Evolutionary conservation across 2,113 vertebrate genomes (phyloP), one percentile per base, ranked within the genome.

Genomic region (Mormyrus iriodes): DNA sequence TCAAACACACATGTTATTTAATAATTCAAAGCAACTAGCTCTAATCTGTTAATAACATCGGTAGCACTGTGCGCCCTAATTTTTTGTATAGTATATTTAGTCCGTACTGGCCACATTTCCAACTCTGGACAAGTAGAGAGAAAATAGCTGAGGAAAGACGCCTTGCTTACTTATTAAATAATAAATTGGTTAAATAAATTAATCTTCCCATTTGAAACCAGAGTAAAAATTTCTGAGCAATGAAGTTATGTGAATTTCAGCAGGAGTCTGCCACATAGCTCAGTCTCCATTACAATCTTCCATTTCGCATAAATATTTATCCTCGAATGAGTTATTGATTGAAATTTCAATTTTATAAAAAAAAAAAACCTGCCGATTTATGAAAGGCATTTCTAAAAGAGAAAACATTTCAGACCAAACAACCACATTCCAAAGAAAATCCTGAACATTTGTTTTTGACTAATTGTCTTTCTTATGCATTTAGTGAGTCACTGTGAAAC

Each of bases 21-120:
- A 95, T 93, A 93, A 95, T 96, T 94, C 93, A 94, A 92, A 94
- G 93, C 92, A 91, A 94, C 93, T 91, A 93, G 90, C 90, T 91
- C 91, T 89, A 93, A 92, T 93, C 93, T 92, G 90, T 92, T 94
- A 94, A 96, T 93, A 94, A 94, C 93, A 90, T 93, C 91, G 58
- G 89, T 88, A 90, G 91, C 87, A 89, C 92, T 91, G 88, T 87
- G 92, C 88, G 76, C 90, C 52, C 88, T 88, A 87, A 52, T 90
- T 85, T 21, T 79, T 53, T 27, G 85, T 53, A 87, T 1, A 31
- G 35, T n/a, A 27, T n/a, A 35, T 17, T 44, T 35, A 12, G 35
- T 84, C 52, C 3, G 39, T 39, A 31, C 88, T 24, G 13, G 51
- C 27, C 44, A 76, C 27, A 17, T 52, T 21, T 15, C 31, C 61